Evolutionary conservation across 2,797 vertebrate species (phyloP).

Genomic region (Semaprochilodus insignis): DNA sequence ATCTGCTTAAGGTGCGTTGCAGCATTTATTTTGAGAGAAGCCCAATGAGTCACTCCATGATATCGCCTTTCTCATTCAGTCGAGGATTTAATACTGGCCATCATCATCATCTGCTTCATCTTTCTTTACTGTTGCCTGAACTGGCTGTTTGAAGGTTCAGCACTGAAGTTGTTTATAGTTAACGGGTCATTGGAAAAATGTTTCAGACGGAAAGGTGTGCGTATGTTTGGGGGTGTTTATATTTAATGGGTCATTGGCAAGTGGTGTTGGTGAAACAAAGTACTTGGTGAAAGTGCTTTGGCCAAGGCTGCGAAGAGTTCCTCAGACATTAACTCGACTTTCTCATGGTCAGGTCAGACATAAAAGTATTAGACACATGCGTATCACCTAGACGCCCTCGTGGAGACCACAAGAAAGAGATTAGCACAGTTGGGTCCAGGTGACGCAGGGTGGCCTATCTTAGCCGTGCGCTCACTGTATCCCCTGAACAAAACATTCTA

Average conservation of each 20-base stretch:
- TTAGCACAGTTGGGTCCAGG: conserved; percentile 63
- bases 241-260: background rate
- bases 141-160: background rate
- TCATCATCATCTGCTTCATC: background rate
- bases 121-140: background rate
- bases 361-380: conserved; percentile 38
- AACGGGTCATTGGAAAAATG: background rate
- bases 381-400: conserved; percentile 61
- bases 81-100: too few relatives aligned
- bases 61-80: background rate
- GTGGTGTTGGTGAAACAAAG: background rate
- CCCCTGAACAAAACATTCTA: conserved; percentile 26
- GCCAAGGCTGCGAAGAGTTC: background rate
- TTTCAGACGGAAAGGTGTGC: background rate
- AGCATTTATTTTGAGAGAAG: conserved; percentile 59
- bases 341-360: conserved; percentile 45
- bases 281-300: too few relatives aligned
- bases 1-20: conserved; percentile 73
- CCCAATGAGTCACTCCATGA: conserved; percentile 45
- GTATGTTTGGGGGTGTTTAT: background rate
- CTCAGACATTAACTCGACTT: conserved; percentile 23
- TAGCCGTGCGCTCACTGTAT: conserved; percentile 13
- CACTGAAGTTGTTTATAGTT: background rate
- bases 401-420: conserved; percentile 79
- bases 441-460: conserved; percentile 37